Evolutionary conservation across 2,797 vertebrate species (phyloP), one percentile per base, ranked within the genome.

Genomic region (Emydoidea blandingii): DNA sequence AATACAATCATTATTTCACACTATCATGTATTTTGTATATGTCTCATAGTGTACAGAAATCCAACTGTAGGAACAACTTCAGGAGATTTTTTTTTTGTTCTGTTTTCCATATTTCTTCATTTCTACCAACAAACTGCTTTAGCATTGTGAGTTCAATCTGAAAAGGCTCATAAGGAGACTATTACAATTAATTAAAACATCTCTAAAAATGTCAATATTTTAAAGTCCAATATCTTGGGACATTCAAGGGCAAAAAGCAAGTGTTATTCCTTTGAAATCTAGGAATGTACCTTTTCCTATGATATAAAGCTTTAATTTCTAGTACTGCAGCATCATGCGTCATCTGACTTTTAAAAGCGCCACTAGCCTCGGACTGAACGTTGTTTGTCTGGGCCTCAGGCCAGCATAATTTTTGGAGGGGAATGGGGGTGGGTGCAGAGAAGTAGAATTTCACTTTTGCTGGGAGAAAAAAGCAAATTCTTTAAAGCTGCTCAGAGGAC

Each of bases 271-370:
- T 65, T 80, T 31, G 34, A 57, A 89, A 59, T 29, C 12, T 7
- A 74, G 68, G 80, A 34, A 86, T 34, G 87, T 93, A 76, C 29
- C 81, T 72, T 90, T 34, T 78, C 31, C 29, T 52, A 72, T 79
- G 34, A 18, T 37, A 34, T 34, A 10, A 83, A 83, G 3, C 14
- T 18, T 92, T 85, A 19, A 83, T 89, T 89, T 87, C 16, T 23
- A 50, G 1, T 59, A 54, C 12, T 49, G 54, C 3, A 29, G 1
- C 56, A 53, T 54, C 31, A 6, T 0, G 0, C 76, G 14, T 44
- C n/a, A 23, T 4, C 31, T 53, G 47, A 86, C 85, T 88, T 81
- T 47, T 68, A 37, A 68, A 84, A 86, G 83, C 1, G 12, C 88
- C 85, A 25, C 8, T 65, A 14, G 2, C 5, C 47, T 29, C 47